Evolutionary conservation across 2,113 vertebrate genomes (phyloP).

Genomic region (Psittacula cyanocephala): DNA sequence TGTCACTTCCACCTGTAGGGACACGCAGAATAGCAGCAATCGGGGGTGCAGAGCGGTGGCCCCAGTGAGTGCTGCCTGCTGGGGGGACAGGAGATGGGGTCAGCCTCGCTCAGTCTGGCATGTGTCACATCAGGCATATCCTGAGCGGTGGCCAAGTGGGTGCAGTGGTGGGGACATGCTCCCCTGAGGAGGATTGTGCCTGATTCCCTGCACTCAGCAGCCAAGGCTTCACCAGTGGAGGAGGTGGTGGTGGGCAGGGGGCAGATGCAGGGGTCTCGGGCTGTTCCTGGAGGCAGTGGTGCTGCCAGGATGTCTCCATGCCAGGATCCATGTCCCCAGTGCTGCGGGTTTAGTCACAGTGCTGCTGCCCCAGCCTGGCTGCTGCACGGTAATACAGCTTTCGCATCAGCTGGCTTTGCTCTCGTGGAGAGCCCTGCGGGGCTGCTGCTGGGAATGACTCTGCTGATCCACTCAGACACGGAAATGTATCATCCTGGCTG

Average conservation of each 20-base stretch:
- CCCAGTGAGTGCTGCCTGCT: background rate
- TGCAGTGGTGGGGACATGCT: rapidly evolving
- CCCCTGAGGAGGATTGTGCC: background rate
- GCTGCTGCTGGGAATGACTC: background rate
- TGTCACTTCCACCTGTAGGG: background rate
- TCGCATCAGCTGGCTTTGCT: background rate
- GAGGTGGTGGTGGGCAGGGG: background rate
- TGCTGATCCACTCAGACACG: rapidly evolving
- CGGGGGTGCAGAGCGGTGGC: background rate
- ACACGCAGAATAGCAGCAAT: background rate
- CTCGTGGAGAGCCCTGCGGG: background rate
- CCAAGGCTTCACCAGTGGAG: background rate
- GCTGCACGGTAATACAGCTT: background rate
- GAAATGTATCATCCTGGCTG: background rate
- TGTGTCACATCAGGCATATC: rapidly evolving
- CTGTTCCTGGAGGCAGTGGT: background rate
- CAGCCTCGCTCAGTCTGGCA: background rate
- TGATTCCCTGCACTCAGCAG: background rate
- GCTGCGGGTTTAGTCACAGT: background rate
- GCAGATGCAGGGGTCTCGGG: background rate
- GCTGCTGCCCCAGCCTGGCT: conserved; percentile 52
- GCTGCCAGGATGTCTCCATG: background rate
- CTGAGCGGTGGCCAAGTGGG: rapidly evolving
- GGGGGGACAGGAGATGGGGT: background rate
- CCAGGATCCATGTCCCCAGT: background rate